Evolutionary conservation across 2,888 invertebrate species (phyloP).

Genomic region (Agrochola macilenta): DNA sequence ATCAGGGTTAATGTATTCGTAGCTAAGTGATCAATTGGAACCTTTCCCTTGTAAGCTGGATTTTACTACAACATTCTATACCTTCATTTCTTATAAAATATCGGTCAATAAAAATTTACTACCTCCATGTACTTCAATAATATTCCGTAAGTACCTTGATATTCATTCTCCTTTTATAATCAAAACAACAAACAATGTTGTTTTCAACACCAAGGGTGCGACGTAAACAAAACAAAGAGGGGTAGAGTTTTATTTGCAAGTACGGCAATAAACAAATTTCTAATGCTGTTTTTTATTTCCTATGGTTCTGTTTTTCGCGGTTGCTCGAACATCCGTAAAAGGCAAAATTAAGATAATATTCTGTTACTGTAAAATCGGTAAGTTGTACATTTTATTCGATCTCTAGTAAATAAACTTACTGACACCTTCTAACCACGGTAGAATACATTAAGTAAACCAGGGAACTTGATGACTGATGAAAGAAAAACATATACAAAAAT

Average conservation of each 20-base stretch:
- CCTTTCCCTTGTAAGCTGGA: neutral
- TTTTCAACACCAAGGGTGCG: constrained; percentile 49
- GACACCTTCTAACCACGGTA: neutral
- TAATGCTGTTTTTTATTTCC: constrained; percentile 35
- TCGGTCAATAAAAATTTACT: constrained; percentile 3
- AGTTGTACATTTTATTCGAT: neutral
- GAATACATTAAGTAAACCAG: neutral
- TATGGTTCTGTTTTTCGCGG: constrained; percentile 53
- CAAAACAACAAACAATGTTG: constrained; percentile 59
- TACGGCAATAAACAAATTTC: constrained; percentile 41
- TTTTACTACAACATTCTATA: constrained; percentile 9
- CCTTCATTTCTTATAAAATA: constrained; percentile 13
- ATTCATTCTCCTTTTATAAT: constrained; percentile 36
- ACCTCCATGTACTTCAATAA: constrained; percentile 2
- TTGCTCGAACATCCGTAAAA: constrained; percentile 39
- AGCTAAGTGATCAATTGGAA: constrained; percentile 8
- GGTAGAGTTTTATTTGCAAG: constrained; percentile 34
- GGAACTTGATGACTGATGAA: too few species aligned
- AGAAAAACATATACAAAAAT: neutral
- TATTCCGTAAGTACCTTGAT: constrained; percentile 2
- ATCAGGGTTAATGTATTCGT: neutral
- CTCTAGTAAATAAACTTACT: neutral
- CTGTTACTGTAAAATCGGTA: too few species aligned
- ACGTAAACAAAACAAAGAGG: constrained; percentile 64
- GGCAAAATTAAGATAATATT: neutral